Evolutionary conservation across 2,113 vertebrate genomes (phyloP).

Genomic region (Xyliphius kryptos): DNA sequence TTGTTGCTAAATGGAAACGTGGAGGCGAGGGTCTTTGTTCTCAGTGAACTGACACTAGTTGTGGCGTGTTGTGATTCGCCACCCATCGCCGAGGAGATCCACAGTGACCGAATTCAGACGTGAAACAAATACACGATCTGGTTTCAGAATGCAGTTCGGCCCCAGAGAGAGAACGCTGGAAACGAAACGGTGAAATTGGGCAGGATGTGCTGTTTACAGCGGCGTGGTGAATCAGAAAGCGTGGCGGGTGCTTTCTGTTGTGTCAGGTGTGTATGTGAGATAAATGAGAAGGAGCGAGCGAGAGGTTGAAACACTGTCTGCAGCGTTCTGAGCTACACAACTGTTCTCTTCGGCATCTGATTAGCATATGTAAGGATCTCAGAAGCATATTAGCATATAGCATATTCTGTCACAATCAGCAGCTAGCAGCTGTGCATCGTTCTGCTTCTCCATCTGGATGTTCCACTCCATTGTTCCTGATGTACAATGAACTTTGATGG

Average conservation of each 20-base stretch:
- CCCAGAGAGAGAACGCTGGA: not conserved
- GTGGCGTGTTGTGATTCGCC: too few relatives aligned
- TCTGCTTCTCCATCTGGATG: slow-evolving; percentile 6
- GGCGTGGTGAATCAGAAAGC: not conserved
- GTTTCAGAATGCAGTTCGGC: not conserved
- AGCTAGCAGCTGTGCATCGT: slow-evolving; percentile 4
- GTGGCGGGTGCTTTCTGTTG: not conserved
- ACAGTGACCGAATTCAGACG: not conserved
- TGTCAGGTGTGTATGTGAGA: not conserved
- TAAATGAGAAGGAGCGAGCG: not conserved
- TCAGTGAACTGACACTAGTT: too few relatives aligned
- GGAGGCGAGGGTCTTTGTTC: too few relatives aligned
- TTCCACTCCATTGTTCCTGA: not conserved
- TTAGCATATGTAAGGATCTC: not conserved
- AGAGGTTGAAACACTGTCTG: not conserved
- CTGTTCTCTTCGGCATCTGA: not conserved
- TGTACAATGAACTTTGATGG: not conserved
- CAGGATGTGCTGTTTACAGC: not conserved
- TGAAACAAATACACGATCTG: not conserved
- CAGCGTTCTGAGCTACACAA: too few relatives aligned
- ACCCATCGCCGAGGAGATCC: not conserved
- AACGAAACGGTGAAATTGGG: not conserved
- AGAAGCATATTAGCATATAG: slow-evolving; percentile 1
- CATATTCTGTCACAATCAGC: not conserved
- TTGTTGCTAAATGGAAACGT: too few relatives aligned